These are phyloP conservation scores for Elegia similella DNA, from an alignment of 2,888 invertebrate genomes.

Conservation along the genomic window DNA sequence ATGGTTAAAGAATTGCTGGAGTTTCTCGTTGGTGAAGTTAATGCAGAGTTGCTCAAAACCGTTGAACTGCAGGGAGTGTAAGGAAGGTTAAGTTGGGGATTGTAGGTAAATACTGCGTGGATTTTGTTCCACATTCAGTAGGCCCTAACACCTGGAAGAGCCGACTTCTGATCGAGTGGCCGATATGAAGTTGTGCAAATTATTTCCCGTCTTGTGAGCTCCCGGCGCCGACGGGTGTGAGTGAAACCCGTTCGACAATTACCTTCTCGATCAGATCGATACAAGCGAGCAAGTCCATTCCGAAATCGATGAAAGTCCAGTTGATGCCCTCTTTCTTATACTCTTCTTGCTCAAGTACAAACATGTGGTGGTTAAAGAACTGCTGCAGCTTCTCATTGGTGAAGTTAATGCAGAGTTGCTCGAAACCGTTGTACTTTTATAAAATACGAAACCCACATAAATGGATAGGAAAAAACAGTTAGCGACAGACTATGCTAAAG, in stretches of 20 bases:
- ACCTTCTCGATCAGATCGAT: constrained; percentile 98
- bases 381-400: constrained; percentile 98
- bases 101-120: constrained; percentile 52
- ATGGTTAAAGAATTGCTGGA: constrained; percentile 99
- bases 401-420: constrained; percentile 99
- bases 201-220: constrained; percentile 33
- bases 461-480: constrained; percentile 47
- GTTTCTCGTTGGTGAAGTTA: constrained; percentile 98
- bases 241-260: constrained; percentile 60
- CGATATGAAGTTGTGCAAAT: constrained; percentile 23
- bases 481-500: constrained; percentile 35
- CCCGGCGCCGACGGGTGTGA: constrained; percentile 47
- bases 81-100: constrained; percentile 59
- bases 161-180: constrained; percentile 30
- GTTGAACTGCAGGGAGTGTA: constrained; percentile 88
- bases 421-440: constrained; percentile 95
- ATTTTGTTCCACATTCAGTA: constrained; percentile 67
- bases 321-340: constrained; percentile 96
- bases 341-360: constrained; percentile 98
- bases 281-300: constrained; percentile 97
- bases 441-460: constrained; percentile 59
- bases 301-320: constrained; percentile 98
- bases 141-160: constrained; percentile 21
- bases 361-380: constrained; percentile 99
- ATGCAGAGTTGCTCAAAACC: constrained; percentile 99